phyloP scores from a whole-genome alignment of 2,113 vertebrate genomes.

The Gobio gobio region DNA sequence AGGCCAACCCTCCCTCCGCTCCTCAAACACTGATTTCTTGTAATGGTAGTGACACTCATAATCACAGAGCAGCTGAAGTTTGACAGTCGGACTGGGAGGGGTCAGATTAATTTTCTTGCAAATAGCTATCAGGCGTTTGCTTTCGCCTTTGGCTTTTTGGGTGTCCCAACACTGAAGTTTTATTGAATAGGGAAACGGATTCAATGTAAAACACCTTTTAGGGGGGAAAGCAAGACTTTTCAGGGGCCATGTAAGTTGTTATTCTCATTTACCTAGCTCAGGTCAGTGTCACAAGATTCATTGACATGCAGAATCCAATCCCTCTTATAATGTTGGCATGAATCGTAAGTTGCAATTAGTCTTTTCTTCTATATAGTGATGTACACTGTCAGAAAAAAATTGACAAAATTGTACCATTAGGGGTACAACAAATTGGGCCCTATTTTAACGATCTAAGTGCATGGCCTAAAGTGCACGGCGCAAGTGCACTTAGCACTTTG shows the following conservation, averaged over 20 bases:
- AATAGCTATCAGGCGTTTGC: background rate
- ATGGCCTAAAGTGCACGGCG: no score
- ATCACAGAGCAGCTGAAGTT: slow-evolving; percentile 23
- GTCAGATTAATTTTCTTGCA: background rate
- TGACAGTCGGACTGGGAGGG: background rate
- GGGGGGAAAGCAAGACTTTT: background rate
- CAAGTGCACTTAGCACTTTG: no score
- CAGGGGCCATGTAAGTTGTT: background rate
- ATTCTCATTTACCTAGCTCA: background rate
- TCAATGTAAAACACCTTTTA: background rate
- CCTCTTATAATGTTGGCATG: background rate
- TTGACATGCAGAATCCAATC: background rate
- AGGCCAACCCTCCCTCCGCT: slow-evolving; percentile 46
- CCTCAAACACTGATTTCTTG: slow-evolving; percentile 62
- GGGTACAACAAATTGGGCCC: no score
- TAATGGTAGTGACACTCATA: slow-evolving; percentile 63
- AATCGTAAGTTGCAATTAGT: no score
- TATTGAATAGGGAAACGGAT: background rate
- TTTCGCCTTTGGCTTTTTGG: background rate
- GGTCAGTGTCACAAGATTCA: background rate
- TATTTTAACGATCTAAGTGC: no score
- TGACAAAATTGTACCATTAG: no score
- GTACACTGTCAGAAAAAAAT: no score
- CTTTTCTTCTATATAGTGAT: no score
- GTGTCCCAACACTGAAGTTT: background rate